These are phyloP conservation scores for Acrobasis suavella DNA, from an alignment of 2,888 invertebrate genomes.

Conservation along the genomic window DNA sequence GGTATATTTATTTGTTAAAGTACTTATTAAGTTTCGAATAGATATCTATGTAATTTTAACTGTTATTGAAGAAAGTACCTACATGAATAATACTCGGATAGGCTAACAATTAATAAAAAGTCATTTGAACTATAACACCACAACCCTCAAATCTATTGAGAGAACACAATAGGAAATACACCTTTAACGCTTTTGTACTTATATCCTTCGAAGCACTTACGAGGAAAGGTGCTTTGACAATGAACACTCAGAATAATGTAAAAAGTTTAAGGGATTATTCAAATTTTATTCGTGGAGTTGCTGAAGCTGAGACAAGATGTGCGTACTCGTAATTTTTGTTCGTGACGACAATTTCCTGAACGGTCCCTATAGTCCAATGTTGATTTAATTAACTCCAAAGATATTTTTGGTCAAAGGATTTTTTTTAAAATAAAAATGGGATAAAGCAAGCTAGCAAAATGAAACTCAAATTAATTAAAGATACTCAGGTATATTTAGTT, in stretches of 20 bases:
- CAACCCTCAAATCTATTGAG: not conserved
- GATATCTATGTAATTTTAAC: too few relatives aligned
- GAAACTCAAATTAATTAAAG: too few relatives aligned
- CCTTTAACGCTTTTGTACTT: not conserved
- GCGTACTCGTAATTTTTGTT: not conserved
- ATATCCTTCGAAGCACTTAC: not conserved
- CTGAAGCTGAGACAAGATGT: conserved; percentile 21
- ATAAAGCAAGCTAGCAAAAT: too few relatives aligned
- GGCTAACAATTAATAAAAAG: too few relatives aligned
- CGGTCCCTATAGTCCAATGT: not conserved
- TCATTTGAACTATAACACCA: too few relatives aligned
- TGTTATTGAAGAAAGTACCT: too few relatives aligned
- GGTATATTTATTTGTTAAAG: too few relatives aligned
- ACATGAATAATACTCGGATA: too few relatives aligned
- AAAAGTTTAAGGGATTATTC: conserved; percentile 28
- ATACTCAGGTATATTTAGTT: too few relatives aligned
- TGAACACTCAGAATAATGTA: conserved; percentile 24
- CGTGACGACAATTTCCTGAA: not conserved
- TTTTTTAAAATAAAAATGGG: too few relatives aligned
- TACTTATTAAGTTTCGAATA: too few relatives aligned
- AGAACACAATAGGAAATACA: not conserved
- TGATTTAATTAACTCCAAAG: conserved; percentile 3
- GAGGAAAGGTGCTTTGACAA: conserved; percentile 12
- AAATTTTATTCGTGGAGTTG: conserved; percentile 29
- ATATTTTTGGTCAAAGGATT: not conserved